Percentiles rank a stretch among this genome's conserved stretches.
Conservation (phyloP, 2,113 vertebrate species). For the Caranx melampygus region DNA sequence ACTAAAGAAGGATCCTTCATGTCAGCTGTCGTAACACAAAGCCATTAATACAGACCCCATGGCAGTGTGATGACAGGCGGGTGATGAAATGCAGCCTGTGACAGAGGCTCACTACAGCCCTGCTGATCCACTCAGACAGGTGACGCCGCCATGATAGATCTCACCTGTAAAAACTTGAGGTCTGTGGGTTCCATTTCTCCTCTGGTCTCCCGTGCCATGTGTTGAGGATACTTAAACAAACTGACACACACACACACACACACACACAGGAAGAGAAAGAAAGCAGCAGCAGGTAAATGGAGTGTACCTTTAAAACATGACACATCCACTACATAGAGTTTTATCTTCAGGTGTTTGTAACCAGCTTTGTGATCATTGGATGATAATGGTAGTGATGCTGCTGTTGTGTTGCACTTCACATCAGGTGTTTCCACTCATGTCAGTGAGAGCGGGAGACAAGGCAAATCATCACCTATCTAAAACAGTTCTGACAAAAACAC, state of each 20-base stretch:
- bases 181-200: constrained; percentile 99
- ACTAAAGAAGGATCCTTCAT: constrained; percentile 54
- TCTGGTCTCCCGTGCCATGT: constrained; percentile 99
- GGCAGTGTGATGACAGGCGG: constrained; percentile 25
- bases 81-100: constrained; percentile 30
- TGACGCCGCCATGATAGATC: constrained; percentile 46
- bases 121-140: constrained; percentile 37
- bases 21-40: constrained; percentile 43
- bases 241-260: constrained; percentile 76
- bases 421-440: neutral
- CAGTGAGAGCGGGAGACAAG: neutral
- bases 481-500: neutral
- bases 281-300: too few species aligned
- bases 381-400: too few species aligned
- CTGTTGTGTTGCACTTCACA: too few species aligned
- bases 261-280: neutral
- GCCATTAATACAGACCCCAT: constrained; percentile 47
- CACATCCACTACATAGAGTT: too few species aligned
- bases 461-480: too few species aligned
- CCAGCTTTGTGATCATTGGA: neutral
- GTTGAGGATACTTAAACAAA: constrained; percentile 99
- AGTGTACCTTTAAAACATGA: too few species aligned
- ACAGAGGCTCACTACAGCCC: constrained; percentile 23
- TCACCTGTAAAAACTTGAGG: constrained; percentile 99
- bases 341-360: neutral